A percentile compares a stretch with the other conserved stretches of the same genome.
phyloP scores from a whole-genome alignment of 2,888 invertebrate species.

The Abrostola triplasia region DNA sequence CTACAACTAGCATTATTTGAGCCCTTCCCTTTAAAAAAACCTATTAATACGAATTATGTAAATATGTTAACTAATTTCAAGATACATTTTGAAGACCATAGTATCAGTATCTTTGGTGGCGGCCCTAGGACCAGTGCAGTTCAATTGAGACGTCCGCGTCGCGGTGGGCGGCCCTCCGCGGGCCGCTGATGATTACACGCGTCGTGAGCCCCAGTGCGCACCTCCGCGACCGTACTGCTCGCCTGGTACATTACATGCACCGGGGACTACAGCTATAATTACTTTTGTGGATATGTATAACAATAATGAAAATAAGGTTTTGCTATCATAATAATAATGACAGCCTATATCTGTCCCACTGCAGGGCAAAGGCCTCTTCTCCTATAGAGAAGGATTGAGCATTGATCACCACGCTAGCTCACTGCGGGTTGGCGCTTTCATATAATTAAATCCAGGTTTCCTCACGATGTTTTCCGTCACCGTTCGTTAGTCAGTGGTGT shows the following conservation, averaged over 20 bases:
- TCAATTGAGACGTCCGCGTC: slow-evolving; percentile 68
- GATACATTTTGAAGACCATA: background rate
- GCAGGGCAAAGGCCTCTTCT: no score
- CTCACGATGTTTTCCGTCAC: no score
- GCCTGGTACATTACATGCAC: slow-evolving; percentile 14
- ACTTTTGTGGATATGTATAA: background rate
- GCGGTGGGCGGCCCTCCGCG: slow-evolving; percentile 49
- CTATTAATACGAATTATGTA: background rate
- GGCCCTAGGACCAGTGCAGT: slow-evolving; percentile 23
- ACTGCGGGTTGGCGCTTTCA: no score
- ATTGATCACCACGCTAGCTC: no score
- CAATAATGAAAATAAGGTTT: background rate
- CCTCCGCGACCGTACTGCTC: slow-evolving; percentile 21
- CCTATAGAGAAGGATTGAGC: no score
- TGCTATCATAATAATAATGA: no score
- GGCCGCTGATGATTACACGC: slow-evolving; percentile 56
- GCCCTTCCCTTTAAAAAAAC: no score
- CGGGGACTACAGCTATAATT: slow-evolving; percentile 2
- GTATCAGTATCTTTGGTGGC: background rate
- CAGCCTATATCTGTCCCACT: no score
- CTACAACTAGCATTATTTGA: no score
- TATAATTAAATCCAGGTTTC: no score
- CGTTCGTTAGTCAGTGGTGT: no score
- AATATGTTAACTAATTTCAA: background rate
- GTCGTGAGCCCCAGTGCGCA: slow-evolving; percentile 43